Conservation (phyloP, 2,888 invertebrate species). For the Drosophila atripex region DNA sequence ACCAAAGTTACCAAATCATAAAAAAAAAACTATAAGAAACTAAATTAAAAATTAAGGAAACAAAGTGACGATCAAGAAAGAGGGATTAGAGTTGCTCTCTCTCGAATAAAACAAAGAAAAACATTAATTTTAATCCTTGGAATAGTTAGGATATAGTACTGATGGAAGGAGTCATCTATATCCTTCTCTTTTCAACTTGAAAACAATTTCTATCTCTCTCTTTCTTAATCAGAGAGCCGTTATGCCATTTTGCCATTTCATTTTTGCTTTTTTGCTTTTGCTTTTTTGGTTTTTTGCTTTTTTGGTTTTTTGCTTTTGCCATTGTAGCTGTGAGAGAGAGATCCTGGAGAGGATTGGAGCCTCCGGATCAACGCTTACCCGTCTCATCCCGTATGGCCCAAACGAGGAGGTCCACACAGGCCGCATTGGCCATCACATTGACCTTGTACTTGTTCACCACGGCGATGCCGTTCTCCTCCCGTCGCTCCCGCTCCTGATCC, state of each 20-base stretch:
- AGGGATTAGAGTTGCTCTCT: neutral
- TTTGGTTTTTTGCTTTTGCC: slow-evolving; percentile 25
- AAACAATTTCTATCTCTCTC: neutral
- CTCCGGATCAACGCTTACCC: slow-evolving; percentile 86
- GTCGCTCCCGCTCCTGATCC: slow-evolving; percentile 92
- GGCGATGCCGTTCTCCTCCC: slow-evolving; percentile 88
- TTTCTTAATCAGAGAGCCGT: neutral
- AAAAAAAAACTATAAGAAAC: slow-evolving; percentile 41
- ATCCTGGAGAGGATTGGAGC: slow-evolving; percentile 3
- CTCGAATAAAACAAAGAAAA: too few species aligned
- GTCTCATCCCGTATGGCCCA: slow-evolving; percentile 99
- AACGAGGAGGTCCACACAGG: slow-evolving; percentile 97
- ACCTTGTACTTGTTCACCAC: slow-evolving; percentile 96
- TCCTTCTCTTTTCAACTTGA: neutral
- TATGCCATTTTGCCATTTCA: slow-evolving; percentile 1
- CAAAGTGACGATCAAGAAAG: slow-evolving; percentile 18
- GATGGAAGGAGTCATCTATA: too few species aligned
- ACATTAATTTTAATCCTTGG: too few species aligned
- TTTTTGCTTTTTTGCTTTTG: neutral
- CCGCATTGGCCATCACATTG: slow-evolving; percentile 98
- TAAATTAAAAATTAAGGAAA: slow-evolving; percentile 22
- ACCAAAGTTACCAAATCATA: slow-evolving; percentile 19
- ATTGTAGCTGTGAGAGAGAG: slow-evolving; percentile 21
- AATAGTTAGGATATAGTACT: too few species aligned
- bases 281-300: slow-evolving; percentile 4